A percentile compares a stretch with the other conserved stretches of the same genome.
Evolutionary conservation across 2,113 vertebrate species (phyloP).

Genomic region (Chaetura pelagica): DNA sequence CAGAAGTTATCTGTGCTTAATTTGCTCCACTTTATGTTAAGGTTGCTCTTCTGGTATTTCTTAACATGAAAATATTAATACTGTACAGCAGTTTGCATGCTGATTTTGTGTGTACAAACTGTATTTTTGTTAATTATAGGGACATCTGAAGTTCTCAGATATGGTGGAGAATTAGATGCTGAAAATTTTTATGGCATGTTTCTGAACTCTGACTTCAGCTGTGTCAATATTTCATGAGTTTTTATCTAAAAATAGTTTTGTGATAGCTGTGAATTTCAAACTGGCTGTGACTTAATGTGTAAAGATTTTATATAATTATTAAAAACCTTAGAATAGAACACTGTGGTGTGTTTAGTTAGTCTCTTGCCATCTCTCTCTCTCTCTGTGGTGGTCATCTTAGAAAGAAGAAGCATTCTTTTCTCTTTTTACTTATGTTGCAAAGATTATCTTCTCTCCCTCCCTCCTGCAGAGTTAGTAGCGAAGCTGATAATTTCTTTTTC

Average conservation of each 20-base stretch:
- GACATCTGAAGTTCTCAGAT: not conserved
- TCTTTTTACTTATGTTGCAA: not conserved
- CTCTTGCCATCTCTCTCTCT: not conserved
- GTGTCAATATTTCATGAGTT: not conserved
- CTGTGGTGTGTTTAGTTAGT: not conserved
- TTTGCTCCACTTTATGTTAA: not conserved
- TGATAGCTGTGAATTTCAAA: not conserved
- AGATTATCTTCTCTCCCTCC: rapidly evolving
- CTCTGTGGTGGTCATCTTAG: not conserved
- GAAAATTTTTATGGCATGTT: not conserved
- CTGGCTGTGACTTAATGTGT: not conserved
- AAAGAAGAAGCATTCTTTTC: not conserved
- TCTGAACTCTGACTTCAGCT: not conserved
- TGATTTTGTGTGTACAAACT: not conserved
- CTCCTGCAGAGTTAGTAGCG: not conserved
- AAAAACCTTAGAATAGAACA: not conserved
- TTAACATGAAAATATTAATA: not conserved
- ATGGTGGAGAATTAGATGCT: not conserved
- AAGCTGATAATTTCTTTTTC: not conserved
- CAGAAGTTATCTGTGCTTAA: not conserved
- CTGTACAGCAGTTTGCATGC: not conserved
- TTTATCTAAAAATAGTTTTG: not conserved
- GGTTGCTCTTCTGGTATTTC: not conserved
- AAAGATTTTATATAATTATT: not conserved
- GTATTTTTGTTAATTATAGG: not conserved